These are phyloP conservation scores for Asbolus verrucosus DNA, from an alignment of 1,140 invertebrate species.

Conservation along the genomic window DNA sequence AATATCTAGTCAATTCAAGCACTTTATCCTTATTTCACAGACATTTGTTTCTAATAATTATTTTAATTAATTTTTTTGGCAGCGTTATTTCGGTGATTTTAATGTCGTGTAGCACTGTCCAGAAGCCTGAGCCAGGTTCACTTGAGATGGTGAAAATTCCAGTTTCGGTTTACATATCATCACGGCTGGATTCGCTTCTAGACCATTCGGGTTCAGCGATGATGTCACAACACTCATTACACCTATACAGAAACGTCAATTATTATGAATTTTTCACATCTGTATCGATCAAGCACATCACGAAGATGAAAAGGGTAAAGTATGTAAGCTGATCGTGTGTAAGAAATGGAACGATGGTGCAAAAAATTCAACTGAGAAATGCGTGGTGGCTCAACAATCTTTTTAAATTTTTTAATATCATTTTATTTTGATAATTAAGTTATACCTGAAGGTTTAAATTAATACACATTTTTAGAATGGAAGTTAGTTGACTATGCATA, in stretches of 20 bases:
- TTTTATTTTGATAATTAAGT: too few species aligned
- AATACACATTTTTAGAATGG: too few species aligned
- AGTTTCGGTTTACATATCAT: slow-evolving; percentile 61
- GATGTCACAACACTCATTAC: slow-evolving; percentile 57
- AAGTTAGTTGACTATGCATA: too few species aligned
- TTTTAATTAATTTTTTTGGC: slow-evolving; percentile 39
- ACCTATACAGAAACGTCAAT: slow-evolving; percentile 34
- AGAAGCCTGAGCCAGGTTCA: slow-evolving; percentile 58
- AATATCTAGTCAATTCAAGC: too few species aligned
- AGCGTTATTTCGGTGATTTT: slow-evolving; percentile 53
- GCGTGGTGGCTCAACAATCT: neutral
- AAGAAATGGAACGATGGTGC: neutral
- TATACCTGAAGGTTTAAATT: too few species aligned
- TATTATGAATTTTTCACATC: neutral
- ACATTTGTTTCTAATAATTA: too few species aligned
- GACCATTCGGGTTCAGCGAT: slow-evolving; percentile 62
- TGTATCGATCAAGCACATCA: too few species aligned
- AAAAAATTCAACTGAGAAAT: neutral
- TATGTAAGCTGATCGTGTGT: neutral
- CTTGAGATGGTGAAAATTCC: slow-evolving; percentile 57
- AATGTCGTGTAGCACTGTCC: slow-evolving; percentile 59
- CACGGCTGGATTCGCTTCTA: slow-evolving; percentile 62
- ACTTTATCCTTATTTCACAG: too few species aligned
- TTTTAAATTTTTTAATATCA: neutral
- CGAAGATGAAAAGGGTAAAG: too few species aligned